Conservation (phyloP, 2,888 invertebrate species). For the Aricia artaxerxes region DNA sequence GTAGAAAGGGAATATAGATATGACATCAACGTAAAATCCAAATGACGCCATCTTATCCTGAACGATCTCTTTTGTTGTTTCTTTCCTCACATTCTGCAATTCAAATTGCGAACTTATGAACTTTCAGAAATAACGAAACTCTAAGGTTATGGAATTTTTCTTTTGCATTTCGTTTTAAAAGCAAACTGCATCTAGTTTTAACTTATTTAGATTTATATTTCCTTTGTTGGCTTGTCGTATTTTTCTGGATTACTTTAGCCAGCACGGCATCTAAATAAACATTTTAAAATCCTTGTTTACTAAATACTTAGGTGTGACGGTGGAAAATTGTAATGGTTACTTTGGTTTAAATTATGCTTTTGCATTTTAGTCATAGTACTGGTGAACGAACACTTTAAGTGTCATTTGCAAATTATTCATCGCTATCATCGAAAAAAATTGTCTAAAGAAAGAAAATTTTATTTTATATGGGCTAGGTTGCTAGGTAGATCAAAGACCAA, state of each 20-base stretch:
- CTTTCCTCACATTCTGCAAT: slow-evolving; percentile 60
- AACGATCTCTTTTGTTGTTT: slow-evolving; percentile 67
- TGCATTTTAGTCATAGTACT: not conserved
- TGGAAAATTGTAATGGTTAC: not conserved
- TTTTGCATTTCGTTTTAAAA: not conserved
- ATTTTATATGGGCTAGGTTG: too few species aligned
- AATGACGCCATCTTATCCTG: slow-evolving; percentile 67
- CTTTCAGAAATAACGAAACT: not conserved
- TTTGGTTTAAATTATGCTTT: not conserved
- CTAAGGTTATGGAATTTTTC: slow-evolving; percentile 31
- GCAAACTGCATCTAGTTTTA: not conserved
- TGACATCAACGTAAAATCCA: slow-evolving; percentile 70
- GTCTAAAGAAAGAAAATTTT: too few species aligned
- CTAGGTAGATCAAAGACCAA: too few species aligned
- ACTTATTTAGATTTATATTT: slow-evolving; percentile 4
- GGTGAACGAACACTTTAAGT: too few species aligned
- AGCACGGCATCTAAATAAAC: not conserved
- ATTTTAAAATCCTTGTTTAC: not conserved
- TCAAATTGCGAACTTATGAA: slow-evolving; percentile 27
- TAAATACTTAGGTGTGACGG: not conserved
- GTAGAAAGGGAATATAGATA: slow-evolving; percentile 68
- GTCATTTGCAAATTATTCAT: too few species aligned
- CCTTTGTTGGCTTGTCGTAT: not conserved
- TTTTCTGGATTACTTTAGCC: not conserved
- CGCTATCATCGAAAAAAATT: too few species aligned